Percentiles rank a stretch among this genome's conserved stretches.
Evolutionary conservation across 2,113 vertebrate genomes (phyloP).

Genomic region (Chionomys nivalis): DNA sequence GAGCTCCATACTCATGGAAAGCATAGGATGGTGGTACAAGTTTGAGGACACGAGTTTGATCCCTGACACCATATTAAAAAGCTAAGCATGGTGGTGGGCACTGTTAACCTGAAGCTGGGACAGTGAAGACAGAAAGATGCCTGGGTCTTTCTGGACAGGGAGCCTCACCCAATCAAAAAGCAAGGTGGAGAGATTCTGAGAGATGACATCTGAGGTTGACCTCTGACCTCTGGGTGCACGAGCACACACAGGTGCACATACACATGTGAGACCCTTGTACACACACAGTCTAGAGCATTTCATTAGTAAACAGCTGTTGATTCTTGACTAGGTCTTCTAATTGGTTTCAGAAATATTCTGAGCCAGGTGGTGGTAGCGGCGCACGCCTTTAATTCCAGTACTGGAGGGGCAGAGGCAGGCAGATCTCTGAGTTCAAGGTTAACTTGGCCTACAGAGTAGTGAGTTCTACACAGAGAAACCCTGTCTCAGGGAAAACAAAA

Average conservation of each 20-base stretch:
- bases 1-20: background rate
- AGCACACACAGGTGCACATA: background rate
- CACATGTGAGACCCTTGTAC: background rate
- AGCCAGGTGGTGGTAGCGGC: background rate
- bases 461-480: background rate
- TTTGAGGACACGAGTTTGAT: background rate
- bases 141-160: background rate
- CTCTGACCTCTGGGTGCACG: background rate
- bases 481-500: background rate
- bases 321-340: constrained; percentile 32
- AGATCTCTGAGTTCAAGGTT: background rate
- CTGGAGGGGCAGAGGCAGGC: background rate
- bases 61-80: background rate
- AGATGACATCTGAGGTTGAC: background rate
- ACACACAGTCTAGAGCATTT: constrained; percentile 1
- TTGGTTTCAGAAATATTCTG: constrained; percentile 49
- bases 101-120: background rate
- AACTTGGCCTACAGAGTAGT: background rate
- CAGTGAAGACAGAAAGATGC: background rate
- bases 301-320: constrained; percentile 45
- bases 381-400: background rate
- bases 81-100: too few species aligned
- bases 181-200: background rate
- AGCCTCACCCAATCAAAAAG: background rate
- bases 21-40: background rate